Evolutionary conservation across 2,888 invertebrate genomes (phyloP).

Genomic region (Drosophila paramelanica): DNA sequence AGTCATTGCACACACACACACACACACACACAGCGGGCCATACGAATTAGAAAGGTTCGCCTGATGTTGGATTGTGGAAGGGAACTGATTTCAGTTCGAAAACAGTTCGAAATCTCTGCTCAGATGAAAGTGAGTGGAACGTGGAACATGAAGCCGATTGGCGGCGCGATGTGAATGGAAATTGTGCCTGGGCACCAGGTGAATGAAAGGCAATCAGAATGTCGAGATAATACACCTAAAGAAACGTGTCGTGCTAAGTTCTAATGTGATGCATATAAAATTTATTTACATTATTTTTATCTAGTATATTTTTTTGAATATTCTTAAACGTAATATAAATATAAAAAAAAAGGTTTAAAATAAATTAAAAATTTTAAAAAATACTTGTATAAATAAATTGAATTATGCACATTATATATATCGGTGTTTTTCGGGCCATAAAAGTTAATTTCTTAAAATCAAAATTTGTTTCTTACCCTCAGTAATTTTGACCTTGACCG

Average conservation of each 20-base stretch:
- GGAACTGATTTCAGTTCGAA: slow-evolving; percentile 22
- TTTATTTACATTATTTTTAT: not conserved
- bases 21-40: slow-evolving; percentile 9
- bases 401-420: too few relatives aligned
- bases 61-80: slow-evolving; percentile 19
- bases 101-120: slow-evolving; percentile 10
- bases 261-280: not conserved
- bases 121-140: slow-evolving; percentile 55
- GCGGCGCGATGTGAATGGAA: slow-evolving; percentile 50
- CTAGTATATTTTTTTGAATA: not conserved
- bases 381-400: too few relatives aligned
- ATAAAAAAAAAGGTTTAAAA: too few relatives aligned
- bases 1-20: not conserved
- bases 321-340: not conserved
- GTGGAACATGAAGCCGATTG: slow-evolving; percentile 7
- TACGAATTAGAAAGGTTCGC: slow-evolving; percentile 52
- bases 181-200: slow-evolving; percentile 35
- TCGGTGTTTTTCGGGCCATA: too few relatives aligned
- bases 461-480: too few relatives aligned
- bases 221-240: not conserved
- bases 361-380: not conserved
- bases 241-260: not conserved
- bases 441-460: too few relatives aligned
- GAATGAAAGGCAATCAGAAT: slow-evolving; percentile 49
- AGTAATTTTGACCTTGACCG: too few relatives aligned